A percentile compares a stretch with the other conserved stretches of the same genome.
Conservation (phyloP, 2,797 vertebrate genomes). For the Pseudochirops cupreus region DNA sequence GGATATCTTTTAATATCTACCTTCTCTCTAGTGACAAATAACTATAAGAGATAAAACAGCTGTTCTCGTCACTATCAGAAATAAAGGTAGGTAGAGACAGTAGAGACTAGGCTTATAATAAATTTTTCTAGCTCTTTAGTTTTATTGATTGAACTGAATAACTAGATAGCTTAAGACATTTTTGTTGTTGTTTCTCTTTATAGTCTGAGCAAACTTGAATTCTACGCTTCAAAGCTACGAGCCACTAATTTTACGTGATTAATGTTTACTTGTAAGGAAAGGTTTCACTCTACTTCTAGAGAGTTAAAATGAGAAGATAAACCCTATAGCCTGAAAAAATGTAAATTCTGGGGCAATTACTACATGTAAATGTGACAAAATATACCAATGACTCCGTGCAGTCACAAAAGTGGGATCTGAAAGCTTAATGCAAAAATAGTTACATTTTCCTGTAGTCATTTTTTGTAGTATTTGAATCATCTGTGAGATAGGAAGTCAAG, state of each 20-base stretch:
- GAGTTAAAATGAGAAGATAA: neutral
- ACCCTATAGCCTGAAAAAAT: neutral
- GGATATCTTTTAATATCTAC: too few species aligned
- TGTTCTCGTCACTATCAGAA: neutral
- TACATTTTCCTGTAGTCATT: neutral
- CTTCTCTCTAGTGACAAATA: neutral
- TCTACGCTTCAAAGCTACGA: conserved; percentile 43
- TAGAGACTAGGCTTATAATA: neutral
- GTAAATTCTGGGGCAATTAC: neutral
- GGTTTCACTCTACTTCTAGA: neutral
- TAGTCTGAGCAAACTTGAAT: neutral
- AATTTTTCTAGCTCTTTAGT: neutral
- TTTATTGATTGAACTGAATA: neutral
- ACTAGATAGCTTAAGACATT: neutral
- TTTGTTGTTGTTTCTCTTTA: neutral
- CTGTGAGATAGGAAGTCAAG: neutral
- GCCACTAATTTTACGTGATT: neutral
- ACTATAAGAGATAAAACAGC: neutral
- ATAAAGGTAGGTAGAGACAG: neutral
- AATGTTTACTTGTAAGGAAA: neutral
- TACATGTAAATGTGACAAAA: conserved; percentile 7
- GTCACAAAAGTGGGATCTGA: neutral
- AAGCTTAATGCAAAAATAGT: neutral
- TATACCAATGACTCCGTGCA: neutral
- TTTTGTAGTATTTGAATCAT: neutral